Conservation (phyloP, 1,140 invertebrate genomes). For the Heliconius eleuchia region DNA sequence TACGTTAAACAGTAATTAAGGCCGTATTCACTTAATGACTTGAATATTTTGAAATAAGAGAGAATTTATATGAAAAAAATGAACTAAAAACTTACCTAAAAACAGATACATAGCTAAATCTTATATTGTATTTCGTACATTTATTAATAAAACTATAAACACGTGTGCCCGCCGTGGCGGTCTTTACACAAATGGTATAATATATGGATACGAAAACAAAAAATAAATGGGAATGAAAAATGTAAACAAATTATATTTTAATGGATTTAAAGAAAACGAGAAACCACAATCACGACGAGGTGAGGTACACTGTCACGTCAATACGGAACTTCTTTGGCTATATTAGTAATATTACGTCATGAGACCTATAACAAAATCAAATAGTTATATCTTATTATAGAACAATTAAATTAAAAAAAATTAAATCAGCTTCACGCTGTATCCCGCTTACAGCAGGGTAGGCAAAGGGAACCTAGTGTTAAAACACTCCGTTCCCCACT, state of each 20-base stretch:
- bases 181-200: slow-evolving; percentile 7
- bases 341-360: background rate
- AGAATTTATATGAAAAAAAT: background rate
- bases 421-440: too few species aligned
- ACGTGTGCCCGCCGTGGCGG: slow-evolving; percentile 5
- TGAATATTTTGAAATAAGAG: background rate
- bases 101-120: slow-evolving; percentile 21
- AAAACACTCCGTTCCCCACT: too few species aligned
- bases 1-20: background rate
- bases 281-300: slow-evolving; percentile 20
- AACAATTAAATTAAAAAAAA: too few species aligned
- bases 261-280: slow-evolving; percentile 20
- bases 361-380: background rate
- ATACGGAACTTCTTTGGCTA: slow-evolving; percentile 22
- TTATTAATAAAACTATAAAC: slow-evolving; percentile 13
- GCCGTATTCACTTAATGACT: background rate
- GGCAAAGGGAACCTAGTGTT: too few species aligned
- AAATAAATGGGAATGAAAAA: slow-evolving; percentile 18
- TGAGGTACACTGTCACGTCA: slow-evolving; percentile 15
- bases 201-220: slow-evolving; percentile 5
- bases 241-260: slow-evolving; percentile 27
- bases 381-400: background rate
- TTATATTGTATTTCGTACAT: background rate
- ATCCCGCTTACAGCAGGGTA: too few species aligned
- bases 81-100: slow-evolving; percentile 16